phyloP scores from a whole-genome alignment of 2,888 invertebrate genomes.

The Drosophila nigricruria region DNA sequence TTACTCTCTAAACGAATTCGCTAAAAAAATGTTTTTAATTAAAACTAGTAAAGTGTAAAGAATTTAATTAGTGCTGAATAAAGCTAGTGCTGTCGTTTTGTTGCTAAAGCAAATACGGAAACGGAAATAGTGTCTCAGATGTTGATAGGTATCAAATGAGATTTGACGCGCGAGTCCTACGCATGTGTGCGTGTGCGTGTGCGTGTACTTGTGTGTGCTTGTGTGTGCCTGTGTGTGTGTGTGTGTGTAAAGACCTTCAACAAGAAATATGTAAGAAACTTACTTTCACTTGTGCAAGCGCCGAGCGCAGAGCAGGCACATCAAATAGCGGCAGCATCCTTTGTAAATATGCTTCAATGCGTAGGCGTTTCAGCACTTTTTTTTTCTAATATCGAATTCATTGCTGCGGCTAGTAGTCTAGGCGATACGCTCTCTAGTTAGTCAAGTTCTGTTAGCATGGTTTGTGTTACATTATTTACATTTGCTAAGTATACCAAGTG shows the following conservation, averaged over 20 bases:
- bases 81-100: slow-evolving; percentile 28
- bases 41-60: slow-evolving; percentile 1
- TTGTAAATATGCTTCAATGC: slow-evolving; percentile 17
- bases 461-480: slow-evolving; percentile 64
- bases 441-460: slow-evolving; percentile 23
- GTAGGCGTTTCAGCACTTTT: slow-evolving; percentile 23
- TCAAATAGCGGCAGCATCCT: slow-evolving; percentile 35
- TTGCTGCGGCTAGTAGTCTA: slow-evolving; percentile 6
- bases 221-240: slow-evolving; percentile 11
- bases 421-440: neutral
- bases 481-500: slow-evolving; percentile 11
- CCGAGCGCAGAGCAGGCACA: slow-evolving; percentile 22
- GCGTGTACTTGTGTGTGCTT: slow-evolving; percentile 12
- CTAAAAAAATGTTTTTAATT: slow-evolving; percentile 17
- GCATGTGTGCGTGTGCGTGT: slow-evolving; percentile 39
- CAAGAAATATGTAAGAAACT: slow-evolving; percentile 68
- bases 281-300: slow-evolving; percentile 59
- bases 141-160: slow-evolving; percentile 34
- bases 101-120: slow-evolving; percentile 35
- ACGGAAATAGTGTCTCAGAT: slow-evolving; percentile 53
- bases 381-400: slow-evolving; percentile 7
- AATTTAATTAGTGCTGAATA: slow-evolving; percentile 7
- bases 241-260: slow-evolving; percentile 65
- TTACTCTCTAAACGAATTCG: slow-evolving; percentile 33
- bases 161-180: slow-evolving; percentile 35